Base-by-base conservation (phyloP, 2,888 invertebrate species). In the Serrognathus titanus region DNA sequence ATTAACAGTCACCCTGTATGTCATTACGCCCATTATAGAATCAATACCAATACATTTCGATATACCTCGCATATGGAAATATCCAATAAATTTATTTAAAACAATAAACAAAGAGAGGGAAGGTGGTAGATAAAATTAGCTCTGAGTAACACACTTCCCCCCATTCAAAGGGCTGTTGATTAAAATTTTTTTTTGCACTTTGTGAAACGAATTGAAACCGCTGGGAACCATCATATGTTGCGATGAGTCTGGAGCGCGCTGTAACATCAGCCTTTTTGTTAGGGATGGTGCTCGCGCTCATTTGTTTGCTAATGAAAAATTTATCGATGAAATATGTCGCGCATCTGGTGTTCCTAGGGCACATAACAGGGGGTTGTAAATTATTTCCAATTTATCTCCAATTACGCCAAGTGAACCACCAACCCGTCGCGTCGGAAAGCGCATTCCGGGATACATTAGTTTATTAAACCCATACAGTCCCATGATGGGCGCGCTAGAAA, bases 261-360 rank as follows among this genome's bases (percentile, higher is more conserved):
- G 43, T 43, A 43, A 43, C 43, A 11, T 43, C 20, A 43, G 16
- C 43, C 20, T 43, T 10, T 43, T 43, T 10, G 20, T 43, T 13
- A 10, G 43, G 43, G 43, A 8, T 8, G n/a, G n/a, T n/a, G n/a
- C n/a, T n/a, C n/a, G 13, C 16, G 13, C 20, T 16, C 43, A 11
- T 43, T 43, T 43, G 43, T 43, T 43, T 20, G 43, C 43, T 43
- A 43, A 43, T 43, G 43, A 43, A 43, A 43, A 16, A 16, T 43
- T 20, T 20, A 43, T 43, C 43, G 43, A 43, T 43, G 43, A 43
- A 43, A 43, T 43, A 43, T 43, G 43, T 43, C 43, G 43, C 20
- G 16, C 43, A 43, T 43, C 11, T 43, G 43, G 43, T 43, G 43
- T 20, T 11, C 16, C 9, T 8, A 2, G 5, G 20, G 16, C 24